phyloP scores from a whole-genome alignment of 2,797 vertebrate genomes.

The Epinephelus malabaricus region DNA sequence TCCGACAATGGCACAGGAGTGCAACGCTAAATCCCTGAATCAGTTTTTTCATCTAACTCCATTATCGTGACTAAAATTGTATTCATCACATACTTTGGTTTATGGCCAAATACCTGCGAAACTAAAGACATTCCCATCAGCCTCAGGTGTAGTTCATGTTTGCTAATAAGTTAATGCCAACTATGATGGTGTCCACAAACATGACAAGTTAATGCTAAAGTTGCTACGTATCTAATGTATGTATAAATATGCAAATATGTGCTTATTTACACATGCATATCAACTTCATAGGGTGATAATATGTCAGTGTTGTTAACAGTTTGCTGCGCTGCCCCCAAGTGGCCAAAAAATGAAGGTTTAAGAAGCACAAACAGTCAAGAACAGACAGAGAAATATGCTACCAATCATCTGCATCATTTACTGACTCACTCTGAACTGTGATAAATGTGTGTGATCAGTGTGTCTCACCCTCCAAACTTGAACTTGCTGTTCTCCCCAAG shows the following conservation, averaged over 20 bases:
- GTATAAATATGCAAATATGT: background rate
- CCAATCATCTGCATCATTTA: background rate
- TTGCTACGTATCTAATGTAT: background rate
- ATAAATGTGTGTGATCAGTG: background rate
- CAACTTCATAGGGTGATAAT: background rate
- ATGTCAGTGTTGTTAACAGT: background rate
- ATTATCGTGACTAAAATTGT: too few relatives aligned
- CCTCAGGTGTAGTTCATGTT: background rate
- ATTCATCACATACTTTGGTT: too few relatives aligned
- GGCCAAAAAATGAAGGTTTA: background rate
- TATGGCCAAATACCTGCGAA: too few relatives aligned
- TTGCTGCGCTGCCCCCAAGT: background rate
- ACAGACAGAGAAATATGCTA: background rate
- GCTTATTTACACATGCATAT: background rate
- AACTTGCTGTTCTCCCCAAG: slow-evolving; percentile 84
- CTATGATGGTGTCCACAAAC: too few relatives aligned
- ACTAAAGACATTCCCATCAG: background rate
- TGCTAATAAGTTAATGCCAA: background rate
- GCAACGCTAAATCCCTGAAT: too few relatives aligned
- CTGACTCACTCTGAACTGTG: too few relatives aligned
- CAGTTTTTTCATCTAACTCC: too few relatives aligned
- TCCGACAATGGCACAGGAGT: too few relatives aligned
- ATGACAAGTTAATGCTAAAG: background rate
- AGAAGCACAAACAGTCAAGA: background rate
- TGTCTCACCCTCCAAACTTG: slow-evolving; percentile 84